Conservation (phyloP, 1,140 invertebrate genomes). For the Ceratina japonica region DNA sequence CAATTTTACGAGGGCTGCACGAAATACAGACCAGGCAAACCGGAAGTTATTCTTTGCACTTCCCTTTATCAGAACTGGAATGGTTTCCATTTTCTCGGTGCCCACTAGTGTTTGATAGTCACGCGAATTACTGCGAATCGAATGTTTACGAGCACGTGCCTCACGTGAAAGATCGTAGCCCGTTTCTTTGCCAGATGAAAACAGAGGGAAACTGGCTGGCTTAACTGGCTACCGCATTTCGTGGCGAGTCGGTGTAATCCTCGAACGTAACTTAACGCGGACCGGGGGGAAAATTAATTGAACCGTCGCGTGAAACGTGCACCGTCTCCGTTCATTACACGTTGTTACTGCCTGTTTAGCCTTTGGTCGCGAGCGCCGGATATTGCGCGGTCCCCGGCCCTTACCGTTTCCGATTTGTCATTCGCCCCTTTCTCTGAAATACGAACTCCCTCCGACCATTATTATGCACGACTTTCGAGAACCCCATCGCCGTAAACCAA, state of each 20-base stretch:
- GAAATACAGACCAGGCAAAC: background rate
- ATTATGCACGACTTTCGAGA: no score
- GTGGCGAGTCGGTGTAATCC: slow-evolving; percentile 9
- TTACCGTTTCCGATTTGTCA: background rate
- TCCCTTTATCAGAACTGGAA: background rate
- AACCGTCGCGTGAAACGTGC: slow-evolving; percentile 20
- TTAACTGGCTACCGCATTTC: no score
- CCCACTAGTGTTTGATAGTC: slow-evolving; percentile 11
- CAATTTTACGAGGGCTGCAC: no score
- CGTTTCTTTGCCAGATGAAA: background rate
- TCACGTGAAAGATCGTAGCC: background rate
- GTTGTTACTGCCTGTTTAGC: slow-evolving; percentile 20
- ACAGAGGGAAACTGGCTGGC: background rate
- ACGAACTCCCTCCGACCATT: no score
- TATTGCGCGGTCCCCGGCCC: no score
- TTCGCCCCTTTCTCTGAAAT: no score
- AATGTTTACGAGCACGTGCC: background rate
- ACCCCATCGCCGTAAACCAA: no score
- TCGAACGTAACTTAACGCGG: slow-evolving; percentile 10
- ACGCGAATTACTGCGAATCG: background rate
- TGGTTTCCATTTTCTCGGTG: background rate
- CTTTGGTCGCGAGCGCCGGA: background rate
- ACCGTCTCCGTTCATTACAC: slow-evolving; percentile 3
- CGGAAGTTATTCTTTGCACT: background rate
- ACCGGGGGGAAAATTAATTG: slow-evolving; percentile 23